These are phyloP conservation scores for Lepidurus couesii DNA, from an alignment of 1,140 invertebrate species.

Conservation along the genomic window DNA sequence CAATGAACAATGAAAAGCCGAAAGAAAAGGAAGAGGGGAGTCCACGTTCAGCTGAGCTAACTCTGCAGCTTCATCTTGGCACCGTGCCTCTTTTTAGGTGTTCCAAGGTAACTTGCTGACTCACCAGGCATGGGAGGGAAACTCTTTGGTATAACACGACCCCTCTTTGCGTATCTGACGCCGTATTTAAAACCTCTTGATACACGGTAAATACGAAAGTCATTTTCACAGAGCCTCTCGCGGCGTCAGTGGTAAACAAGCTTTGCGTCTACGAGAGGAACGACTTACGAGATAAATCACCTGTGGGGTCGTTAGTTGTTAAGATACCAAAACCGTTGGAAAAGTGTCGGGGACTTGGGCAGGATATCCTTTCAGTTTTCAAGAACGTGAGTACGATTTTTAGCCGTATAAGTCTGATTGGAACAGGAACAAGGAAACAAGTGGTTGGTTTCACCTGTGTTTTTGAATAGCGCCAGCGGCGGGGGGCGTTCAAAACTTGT, in stretches of 20 bases:
- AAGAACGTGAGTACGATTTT: background rate
- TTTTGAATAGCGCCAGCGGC: background rate
- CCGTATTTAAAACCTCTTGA: background rate
- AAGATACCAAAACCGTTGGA: background rate
- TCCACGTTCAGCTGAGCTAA: background rate
- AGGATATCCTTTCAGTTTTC: background rate
- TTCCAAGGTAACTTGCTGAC: slow-evolving; percentile 13
- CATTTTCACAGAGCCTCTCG: no score
- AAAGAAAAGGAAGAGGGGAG: background rate
- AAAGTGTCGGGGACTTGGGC: background rate
- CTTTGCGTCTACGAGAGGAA: background rate
- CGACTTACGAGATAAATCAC: background rate
- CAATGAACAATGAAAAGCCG: background rate
- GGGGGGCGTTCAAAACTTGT: slow-evolving; percentile 12
- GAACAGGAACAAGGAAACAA: slow-evolving; percentile 2
- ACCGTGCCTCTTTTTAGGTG: background rate
- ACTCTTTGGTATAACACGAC: background rate
- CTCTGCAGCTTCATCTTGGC: background rate
- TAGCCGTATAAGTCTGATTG: background rate
- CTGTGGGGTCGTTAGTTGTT: background rate
- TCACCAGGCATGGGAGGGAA: background rate
- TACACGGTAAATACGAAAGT: background rate
- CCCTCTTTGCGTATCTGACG: background rate
- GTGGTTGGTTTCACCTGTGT: slow-evolving; percentile 18
- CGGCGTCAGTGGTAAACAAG: background rate